A percentile compares a stretch with the other conserved stretches of the same genome.
Evolutionary conservation across 2,888 invertebrate genomes (phyloP).

Genomic region (Cheiracanthium punctorium): DNA sequence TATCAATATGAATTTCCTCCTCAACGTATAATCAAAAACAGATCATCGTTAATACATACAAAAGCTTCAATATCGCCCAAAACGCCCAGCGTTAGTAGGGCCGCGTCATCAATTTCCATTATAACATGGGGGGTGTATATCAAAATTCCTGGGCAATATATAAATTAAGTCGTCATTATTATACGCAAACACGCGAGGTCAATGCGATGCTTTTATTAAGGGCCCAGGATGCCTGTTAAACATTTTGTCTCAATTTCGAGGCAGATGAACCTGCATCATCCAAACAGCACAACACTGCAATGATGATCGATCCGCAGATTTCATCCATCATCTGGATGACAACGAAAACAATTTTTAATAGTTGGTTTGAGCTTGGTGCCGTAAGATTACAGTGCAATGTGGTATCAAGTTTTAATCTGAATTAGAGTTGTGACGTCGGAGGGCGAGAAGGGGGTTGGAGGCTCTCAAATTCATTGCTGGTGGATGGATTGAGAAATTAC

Average conservation of each 20-base stretch:
- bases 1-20: no score
- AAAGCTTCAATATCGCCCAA: no score
- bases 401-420: slow-evolving; percentile 21
- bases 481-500: slow-evolving; percentile 18
- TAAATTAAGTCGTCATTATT: not conserved
- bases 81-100: no score
- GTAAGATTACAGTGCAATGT: slow-evolving; percentile 58
- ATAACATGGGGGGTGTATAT: not conserved
- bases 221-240: not conserved
- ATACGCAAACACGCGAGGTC: not conserved
- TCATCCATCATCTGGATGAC: slow-evolving; percentile 51
- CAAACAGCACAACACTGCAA: slow-evolving; percentile 23
- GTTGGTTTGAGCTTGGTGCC: slow-evolving; percentile 16
- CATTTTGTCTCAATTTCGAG: slow-evolving; percentile 61
- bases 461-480: slow-evolving; percentile 17
- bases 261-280: slow-evolving; percentile 40
- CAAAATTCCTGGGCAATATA: not conserved
- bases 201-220: not conserved
- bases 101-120: not conserved
- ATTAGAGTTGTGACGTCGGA: slow-evolving; percentile 11
- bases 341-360: slow-evolving; percentile 66
- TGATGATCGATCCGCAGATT: slow-evolving; percentile 47
- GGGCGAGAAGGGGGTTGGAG: slow-evolving; percentile 26
- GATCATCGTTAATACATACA: no score
- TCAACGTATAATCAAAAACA: no score